A percentile compares a stretch with the other conserved stretches of the same genome.
Evolutionary conservation across 1,140 invertebrate genomes (phyloP).

Genomic region (Heliconius hermathena): DNA sequence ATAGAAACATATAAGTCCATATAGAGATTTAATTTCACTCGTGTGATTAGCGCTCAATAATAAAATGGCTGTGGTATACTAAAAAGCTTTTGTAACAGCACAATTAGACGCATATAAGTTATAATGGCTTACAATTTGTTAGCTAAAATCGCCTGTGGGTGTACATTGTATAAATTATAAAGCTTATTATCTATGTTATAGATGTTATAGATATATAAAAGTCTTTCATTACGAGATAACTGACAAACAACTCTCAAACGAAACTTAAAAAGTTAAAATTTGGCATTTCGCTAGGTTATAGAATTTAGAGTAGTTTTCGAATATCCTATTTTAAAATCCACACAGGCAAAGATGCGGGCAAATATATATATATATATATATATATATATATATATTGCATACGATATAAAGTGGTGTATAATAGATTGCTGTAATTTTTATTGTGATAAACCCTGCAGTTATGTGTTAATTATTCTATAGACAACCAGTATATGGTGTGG

Average conservation of each 20-base stretch:
- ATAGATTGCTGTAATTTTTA: background rate
- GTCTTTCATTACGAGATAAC: no score
- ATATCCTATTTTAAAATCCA: no score
- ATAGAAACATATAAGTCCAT: background rate
- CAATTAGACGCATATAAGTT: background rate
- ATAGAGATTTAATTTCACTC: conserved; percentile 7
- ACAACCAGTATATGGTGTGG: background rate
- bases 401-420: background rate
- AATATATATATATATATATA: no score
- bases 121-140: conserved; percentile 6
- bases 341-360: no score
- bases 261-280: background rate
- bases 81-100: conserved; percentile 12
- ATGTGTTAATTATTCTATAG: conserved; percentile 6
- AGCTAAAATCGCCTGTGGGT: conserved; percentile 10
- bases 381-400: no score
- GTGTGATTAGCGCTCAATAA: background rate
- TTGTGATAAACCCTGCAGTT: conserved; percentile 1
- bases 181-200: background rate
- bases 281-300: no score
- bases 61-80: background rate
- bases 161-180: background rate
- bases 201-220: background rate
- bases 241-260: background rate
- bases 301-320: no score